Conservation (phyloP, 64 coral and sea anemone genomes). For the Actinia tenebrosa region DNA sequence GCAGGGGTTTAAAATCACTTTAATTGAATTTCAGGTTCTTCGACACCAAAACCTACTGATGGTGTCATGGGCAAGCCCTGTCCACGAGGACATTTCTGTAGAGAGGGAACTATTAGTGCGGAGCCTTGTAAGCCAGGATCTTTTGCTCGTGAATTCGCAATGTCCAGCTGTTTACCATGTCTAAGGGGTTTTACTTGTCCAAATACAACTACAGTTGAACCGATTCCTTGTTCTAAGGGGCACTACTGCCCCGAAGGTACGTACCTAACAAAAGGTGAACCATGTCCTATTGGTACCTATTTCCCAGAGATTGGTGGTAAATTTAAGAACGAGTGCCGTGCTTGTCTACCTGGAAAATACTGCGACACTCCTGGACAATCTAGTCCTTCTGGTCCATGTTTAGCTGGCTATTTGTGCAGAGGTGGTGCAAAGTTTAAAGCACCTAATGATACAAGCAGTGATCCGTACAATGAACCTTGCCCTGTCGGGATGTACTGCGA, state of each 20-base stretch:
- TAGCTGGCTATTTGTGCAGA: constrained; percentile 69
- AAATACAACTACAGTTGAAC: constrained; percentile 56
- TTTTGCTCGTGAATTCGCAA: constrained; percentile 47
- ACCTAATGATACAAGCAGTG: constrained; percentile 41
- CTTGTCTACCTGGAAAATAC: constrained; percentile 71
- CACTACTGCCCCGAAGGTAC: constrained; percentile 75
- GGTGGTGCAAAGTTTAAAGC: constrained; percentile 63
- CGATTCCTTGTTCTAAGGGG: constrained; percentile 66
- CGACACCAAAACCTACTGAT: constrained; percentile 67
- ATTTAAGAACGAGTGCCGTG: constrained; percentile 71
- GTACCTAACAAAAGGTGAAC: constrained; percentile 32
- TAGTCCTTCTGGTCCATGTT: constrained; percentile 59
- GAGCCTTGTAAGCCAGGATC: constrained; percentile 64
- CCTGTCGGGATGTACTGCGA: constrained; percentile 80
- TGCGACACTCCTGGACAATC: constrained; percentile 64
- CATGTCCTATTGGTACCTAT: constrained; percentile 88
- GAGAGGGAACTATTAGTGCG: constrained; percentile 63
- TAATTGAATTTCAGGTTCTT: constrained; percentile 52
- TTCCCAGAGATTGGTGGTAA: constrained; percentile 27
- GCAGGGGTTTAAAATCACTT: neutral
- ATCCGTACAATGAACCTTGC: constrained; percentile 53
- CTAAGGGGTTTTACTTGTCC: constrained; percentile 75
- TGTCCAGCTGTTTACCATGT: constrained; percentile 52
- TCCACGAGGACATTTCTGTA: constrained; percentile 83
- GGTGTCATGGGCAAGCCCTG: constrained; percentile 72